Conservation (phyloP, 2,113 vertebrate genomes). For the Oncorhynchus mykiss region DNA sequence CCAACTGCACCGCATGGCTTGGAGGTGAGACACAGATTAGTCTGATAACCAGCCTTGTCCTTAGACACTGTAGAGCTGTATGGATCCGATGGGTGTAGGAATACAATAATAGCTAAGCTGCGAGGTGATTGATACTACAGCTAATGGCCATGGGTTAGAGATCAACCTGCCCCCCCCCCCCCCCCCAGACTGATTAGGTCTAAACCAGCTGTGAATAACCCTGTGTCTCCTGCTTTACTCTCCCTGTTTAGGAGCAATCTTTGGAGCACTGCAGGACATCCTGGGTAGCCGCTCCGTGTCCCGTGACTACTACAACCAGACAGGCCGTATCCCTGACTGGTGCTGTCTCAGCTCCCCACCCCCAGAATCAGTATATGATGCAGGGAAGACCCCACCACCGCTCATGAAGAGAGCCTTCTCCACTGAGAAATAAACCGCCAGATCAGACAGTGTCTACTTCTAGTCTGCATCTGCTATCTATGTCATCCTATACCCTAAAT, state of each 20-base stretch:
- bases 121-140: too few species aligned
- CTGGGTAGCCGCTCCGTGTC: conserved; percentile 93
- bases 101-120: too few species aligned
- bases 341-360: conserved; percentile 91
- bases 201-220: not conserved
- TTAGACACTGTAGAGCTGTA: not conserved
- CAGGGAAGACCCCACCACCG: conserved; percentile 87
- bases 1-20: conserved; percentile 96
- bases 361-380: conserved; percentile 88
- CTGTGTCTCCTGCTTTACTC: not conserved
- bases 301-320: conserved; percentile 94
- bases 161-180: too few species aligned
- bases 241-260: conserved; percentile 83
- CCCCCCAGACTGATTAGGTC: too few species aligned
- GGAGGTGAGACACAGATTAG: conserved; percentile 81
- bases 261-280: conserved; percentile 94
- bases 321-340: conserved; percentile 94
- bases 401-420: conserved; percentile 98
- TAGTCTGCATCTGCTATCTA: not conserved
- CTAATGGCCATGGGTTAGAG: too few species aligned
- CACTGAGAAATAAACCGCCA: conserved; percentile 86
- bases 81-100: not conserved
- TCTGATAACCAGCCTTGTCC: not conserved
- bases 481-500: not conserved
- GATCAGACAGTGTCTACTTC: not conserved